These are phyloP conservation scores for Anthoscopus minutus DNA, from an alignment of 2,113 vertebrate species.

Conservation along the genomic window DNA sequence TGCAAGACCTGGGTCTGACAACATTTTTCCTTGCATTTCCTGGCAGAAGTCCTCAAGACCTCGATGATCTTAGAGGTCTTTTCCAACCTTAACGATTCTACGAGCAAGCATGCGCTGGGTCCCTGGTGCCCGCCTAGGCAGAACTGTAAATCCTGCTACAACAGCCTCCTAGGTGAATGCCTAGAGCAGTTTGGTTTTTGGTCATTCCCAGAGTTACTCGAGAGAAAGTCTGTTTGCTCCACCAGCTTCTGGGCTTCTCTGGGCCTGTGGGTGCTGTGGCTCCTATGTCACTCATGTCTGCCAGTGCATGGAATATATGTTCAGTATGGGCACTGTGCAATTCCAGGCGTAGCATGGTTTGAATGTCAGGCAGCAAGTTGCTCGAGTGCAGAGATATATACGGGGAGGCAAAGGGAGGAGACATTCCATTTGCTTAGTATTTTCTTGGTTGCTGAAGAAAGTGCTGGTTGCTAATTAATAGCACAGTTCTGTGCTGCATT, in stretches of 20 bases:
- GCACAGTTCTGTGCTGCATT: background rate
- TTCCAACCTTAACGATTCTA: background rate
- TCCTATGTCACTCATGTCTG: background rate
- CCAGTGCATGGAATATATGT: slow-evolving; percentile 37
- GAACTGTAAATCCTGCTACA: background rate
- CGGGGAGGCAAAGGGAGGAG: background rate
- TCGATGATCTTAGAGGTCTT: background rate
- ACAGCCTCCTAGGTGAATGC: background rate
- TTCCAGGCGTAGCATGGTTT: background rate
- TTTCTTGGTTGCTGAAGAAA: slow-evolving; percentile 13
- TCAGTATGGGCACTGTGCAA: slow-evolving; percentile 40
- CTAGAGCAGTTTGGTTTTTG: accelerated
- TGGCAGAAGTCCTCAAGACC: background rate
- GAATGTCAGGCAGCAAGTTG: background rate
- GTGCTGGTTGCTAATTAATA: slow-evolving; percentile 16
- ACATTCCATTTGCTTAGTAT: background rate
- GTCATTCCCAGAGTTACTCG: background rate
- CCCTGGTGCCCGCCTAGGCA: background rate
- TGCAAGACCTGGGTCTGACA: background rate
- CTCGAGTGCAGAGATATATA: slow-evolving; percentile 13
- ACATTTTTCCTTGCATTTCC: background rate
- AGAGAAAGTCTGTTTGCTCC: background rate
- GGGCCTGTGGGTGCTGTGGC: background rate
- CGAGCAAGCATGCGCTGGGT: background rate
- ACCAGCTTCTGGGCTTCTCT: background rate